Evolutionary conservation across 2,113 vertebrate species (phyloP).

Genomic region (Crypturellus undulatus): DNA sequence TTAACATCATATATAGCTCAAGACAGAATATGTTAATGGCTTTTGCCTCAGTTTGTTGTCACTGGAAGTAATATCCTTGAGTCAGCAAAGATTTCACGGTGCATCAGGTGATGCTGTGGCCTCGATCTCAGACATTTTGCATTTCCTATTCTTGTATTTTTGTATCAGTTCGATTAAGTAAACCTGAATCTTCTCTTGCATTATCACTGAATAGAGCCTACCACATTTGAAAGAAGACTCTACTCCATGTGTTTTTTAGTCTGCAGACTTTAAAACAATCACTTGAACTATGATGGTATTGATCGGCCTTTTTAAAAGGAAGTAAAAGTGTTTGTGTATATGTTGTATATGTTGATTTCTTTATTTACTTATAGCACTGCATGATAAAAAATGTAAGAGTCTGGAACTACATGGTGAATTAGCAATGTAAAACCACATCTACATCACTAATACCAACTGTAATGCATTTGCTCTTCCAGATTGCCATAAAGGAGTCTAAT

Average conservation of each 20-base stretch:
- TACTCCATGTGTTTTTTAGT: not conserved
- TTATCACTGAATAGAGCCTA: not conserved
- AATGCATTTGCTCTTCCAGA: conserved; percentile 20
- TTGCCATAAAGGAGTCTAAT: conserved; percentile 21
- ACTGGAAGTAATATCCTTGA: not conserved
- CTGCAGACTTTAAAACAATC: not conserved
- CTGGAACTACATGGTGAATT: not conserved
- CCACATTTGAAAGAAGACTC: not conserved
- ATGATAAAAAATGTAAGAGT: not conserved
- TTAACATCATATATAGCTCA: not conserved
- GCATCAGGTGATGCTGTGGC: not conserved
- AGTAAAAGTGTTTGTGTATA: not conserved
- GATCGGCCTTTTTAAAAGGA: not conserved
- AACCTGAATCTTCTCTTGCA: not conserved
- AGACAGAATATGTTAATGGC: not conserved
- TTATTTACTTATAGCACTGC: not conserved
- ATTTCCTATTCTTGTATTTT: not conserved
- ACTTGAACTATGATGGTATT: not conserved
- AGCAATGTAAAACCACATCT: not conserved
- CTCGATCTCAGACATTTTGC: not conserved
- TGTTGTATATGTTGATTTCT: not conserved
- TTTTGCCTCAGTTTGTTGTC: not conserved
- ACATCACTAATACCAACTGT: not conserved
- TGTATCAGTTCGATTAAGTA: not conserved
- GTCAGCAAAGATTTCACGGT: not conserved